Evolutionary conservation across 2,113 vertebrate species (phyloP).

Genomic region (Peucedramus taeniatus): DNA sequence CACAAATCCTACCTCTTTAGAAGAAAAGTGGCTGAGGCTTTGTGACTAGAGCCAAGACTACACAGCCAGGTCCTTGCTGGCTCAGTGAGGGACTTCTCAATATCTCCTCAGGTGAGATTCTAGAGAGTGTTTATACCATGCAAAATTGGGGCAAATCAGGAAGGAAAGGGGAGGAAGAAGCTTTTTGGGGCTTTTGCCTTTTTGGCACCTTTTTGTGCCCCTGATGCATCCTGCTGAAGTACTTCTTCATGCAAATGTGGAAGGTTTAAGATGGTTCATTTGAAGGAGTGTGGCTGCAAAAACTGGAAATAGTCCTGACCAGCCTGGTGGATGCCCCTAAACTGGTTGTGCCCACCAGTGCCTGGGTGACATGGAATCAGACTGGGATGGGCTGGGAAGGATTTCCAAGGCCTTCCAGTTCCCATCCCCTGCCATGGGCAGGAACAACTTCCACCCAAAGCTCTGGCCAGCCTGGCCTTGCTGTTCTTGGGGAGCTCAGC

Average conservation of each 20-base stretch:
- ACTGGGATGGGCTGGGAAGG: background rate
- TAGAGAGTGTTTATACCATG: fast-evolving
- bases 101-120: background rate
- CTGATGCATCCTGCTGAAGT: background rate
- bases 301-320: background rate
- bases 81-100: fast-evolving
- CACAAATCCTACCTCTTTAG: background rate
- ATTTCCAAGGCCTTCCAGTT: background rate
- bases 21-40: background rate
- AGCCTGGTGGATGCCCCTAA: background rate
- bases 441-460: background rate
- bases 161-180: background rate
- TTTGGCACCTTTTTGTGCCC: background rate
- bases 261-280: background rate
- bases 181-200: too few relatives aligned
- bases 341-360: fast-evolving
- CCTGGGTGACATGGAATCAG: fast-evolving
- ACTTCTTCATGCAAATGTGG: background rate
- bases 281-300: background rate
- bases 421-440: background rate
- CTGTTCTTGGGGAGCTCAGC: background rate
- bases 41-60: background rate
- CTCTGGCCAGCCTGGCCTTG: background rate
- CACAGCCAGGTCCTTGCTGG: background rate
- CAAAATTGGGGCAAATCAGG: background rate